A percentile compares a stretch with the other conserved stretches of the same genome.
Evolutionary conservation across 2,888 invertebrate genomes (phyloP).

Genomic region (Scaeva pyrastri): DNA sequence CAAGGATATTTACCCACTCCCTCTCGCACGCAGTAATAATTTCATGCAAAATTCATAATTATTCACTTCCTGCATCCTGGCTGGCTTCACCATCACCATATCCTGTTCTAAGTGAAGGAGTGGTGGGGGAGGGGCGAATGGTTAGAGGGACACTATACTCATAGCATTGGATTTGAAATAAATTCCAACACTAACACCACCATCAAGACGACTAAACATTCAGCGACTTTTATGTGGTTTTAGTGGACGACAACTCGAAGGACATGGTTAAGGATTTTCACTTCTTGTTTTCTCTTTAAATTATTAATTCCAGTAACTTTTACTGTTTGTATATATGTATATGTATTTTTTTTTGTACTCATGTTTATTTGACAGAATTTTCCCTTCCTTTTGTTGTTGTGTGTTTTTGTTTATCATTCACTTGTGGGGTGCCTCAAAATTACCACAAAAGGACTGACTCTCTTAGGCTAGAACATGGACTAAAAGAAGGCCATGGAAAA

Average conservation of each 20-base stretch:
- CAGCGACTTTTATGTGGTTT: slow-evolving; percentile 7
- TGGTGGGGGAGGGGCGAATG: not conserved
- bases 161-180: slow-evolving; percentile 39
- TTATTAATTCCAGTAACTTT: slow-evolving; percentile 51
- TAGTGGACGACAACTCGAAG: slow-evolving; percentile 43
- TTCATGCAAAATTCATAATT: slow-evolving; percentile 73
- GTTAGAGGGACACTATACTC: slow-evolving; percentile 36
- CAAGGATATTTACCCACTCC: slow-evolving; percentile 19
- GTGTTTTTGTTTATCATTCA: slow-evolving; percentile 3
- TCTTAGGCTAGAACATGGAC: not conserved
- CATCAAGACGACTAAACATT: not conserved
- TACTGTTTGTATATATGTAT: not conserved
- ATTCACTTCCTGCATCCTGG: slow-evolving; percentile 67
- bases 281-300: slow-evolving; percentile 39
- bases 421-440: not conserved
- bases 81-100: not conserved
- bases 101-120: not conserved
- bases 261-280: slow-evolving; percentile 33
- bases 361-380: slow-evolving; percentile 14
- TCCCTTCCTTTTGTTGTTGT: not conserved
- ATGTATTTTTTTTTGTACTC: not conserved
- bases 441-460: slow-evolving; percentile 33
- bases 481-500: not conserved
- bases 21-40: slow-evolving; percentile 62
- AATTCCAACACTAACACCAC: not conserved